These are phyloP conservation scores for Lucinisca nassula DNA, from an alignment of 2,888 invertebrate species.

Conservation along the genomic window DNA sequence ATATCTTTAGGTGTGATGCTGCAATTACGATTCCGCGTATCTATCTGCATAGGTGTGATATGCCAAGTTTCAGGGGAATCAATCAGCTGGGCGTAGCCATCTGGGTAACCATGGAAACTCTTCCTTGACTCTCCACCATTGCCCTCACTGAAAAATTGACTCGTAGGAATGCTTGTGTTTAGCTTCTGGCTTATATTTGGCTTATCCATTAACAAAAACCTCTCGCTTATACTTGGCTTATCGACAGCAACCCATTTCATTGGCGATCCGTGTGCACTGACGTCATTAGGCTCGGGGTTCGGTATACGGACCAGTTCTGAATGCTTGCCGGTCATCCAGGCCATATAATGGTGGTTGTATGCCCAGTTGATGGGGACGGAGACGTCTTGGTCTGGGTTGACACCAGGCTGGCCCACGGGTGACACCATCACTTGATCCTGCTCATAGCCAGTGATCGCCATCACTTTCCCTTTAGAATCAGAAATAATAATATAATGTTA, in stretches of 20 bases:
- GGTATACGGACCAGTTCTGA: slow-evolving; percentile 54
- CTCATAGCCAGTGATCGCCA: slow-evolving; percentile 66
- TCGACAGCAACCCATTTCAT: slow-evolving; percentile 64
- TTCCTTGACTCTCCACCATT: slow-evolving; percentile 68
- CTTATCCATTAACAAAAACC: too few species aligned
- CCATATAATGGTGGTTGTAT: slow-evolving; percentile 69
- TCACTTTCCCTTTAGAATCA: slow-evolving; percentile 67
- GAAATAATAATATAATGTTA: too few species aligned
- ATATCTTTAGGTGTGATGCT: slow-evolving; percentile 55
- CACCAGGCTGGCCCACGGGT: slow-evolving; percentile 59
- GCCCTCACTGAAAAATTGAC: slow-evolving; percentile 67
- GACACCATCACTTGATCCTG: slow-evolving; percentile 69
- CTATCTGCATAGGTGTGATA: slow-evolving; percentile 69
- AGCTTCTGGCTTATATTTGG: too few species aligned
- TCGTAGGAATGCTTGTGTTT: slow-evolving; percentile 49
- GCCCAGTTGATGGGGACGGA: slow-evolving; percentile 70
- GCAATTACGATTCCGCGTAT: slow-evolving; percentile 64
- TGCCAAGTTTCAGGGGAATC: slow-evolving; percentile 65
- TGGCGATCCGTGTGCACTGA: slow-evolving; percentile 62
- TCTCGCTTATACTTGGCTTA: slow-evolving; percentile 25
- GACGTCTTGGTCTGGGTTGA: slow-evolving; percentile 63
- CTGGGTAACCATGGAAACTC: slow-evolving; percentile 66
- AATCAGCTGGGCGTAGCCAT: slow-evolving; percentile 62
- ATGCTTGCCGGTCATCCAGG: slow-evolving; percentile 65
- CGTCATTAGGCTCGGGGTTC: slow-evolving; percentile 64